These are phyloP conservation scores for Drosophila asahinai DNA, from an alignment of 1,140 invertebrate species.

Conservation along the genomic window DNA sequence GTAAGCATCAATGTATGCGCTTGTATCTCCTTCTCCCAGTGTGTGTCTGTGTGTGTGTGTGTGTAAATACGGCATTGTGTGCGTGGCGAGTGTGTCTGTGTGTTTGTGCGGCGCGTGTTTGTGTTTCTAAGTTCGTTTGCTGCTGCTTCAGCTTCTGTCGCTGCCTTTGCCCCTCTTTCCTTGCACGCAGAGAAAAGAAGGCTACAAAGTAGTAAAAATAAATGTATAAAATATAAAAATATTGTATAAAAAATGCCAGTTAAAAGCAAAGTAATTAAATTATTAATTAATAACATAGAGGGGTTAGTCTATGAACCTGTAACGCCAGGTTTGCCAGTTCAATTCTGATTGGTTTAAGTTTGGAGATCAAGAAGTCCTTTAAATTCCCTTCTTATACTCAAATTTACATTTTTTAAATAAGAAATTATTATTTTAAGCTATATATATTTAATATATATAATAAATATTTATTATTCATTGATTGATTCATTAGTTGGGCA, in stretches of 20 bases:
- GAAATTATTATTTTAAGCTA: too few species aligned
- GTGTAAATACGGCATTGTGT: slow-evolving; percentile 42
- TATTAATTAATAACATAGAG: too few species aligned
- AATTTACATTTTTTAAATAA: too few species aligned
- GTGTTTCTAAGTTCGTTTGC: slow-evolving; percentile 77
- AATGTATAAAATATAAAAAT: background rate
- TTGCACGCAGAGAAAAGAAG: background rate
- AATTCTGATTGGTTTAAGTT: too few species aligned
- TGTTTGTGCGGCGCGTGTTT: slow-evolving; percentile 69
- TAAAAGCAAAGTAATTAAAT: too few species aligned
- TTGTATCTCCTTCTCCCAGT: slow-evolving; percentile 32
- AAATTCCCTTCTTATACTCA: too few species aligned
- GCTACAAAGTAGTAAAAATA: background rate
- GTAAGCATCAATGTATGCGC: slow-evolving; percentile 48
- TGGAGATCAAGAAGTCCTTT: background rate
- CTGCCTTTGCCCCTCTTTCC: slow-evolving; percentile 16
- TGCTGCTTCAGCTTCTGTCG: slow-evolving; percentile 43
- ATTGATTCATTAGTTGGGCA: too few species aligned
- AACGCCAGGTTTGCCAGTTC: too few species aligned
- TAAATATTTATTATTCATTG: too few species aligned
- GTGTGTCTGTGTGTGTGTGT: slow-evolving; percentile 12
- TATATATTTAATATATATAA: too few species aligned
- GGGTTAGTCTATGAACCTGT: too few species aligned
- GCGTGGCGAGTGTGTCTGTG: slow-evolving; percentile 39
- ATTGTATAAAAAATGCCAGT: too few species aligned